Evolutionary conservation across 2,888 invertebrate species (phyloP).

Genomic region (Sisyra nigra): DNA sequence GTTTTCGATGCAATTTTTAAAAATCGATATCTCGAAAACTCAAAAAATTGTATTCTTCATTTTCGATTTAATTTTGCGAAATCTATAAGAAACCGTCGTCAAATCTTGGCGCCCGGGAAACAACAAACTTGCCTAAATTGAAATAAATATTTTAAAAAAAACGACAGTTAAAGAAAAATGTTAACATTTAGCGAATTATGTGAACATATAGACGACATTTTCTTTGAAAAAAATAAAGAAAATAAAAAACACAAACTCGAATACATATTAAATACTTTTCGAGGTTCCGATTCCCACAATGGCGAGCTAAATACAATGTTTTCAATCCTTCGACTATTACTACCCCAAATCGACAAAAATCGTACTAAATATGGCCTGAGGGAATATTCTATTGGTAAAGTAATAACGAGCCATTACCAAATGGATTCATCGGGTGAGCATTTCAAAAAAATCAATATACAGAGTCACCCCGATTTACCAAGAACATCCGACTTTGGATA

Average conservation of each 20-base stretch:
- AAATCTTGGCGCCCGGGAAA: too few relatives aligned
- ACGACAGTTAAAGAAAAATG: not conserved
- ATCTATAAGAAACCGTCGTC: too few relatives aligned
- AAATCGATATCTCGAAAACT: too few relatives aligned
- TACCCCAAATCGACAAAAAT: slow-evolving; percentile 59
- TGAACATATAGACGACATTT: not conserved
- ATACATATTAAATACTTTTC: not conserved
- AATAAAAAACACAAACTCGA: not conserved
- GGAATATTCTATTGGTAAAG: slow-evolving; percentile 52
- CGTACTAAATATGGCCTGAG: slow-evolving; percentile 72
- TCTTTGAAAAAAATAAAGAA: not conserved
- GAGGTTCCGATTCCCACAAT: not conserved
- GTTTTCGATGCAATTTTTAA: too few relatives aligned
- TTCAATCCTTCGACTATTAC: slow-evolving; percentile 2
- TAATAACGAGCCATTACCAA: slow-evolving; percentile 60
- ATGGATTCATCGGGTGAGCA: slow-evolving; percentile 47
- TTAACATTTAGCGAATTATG: not conserved
- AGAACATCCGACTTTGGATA: slow-evolving; percentile 63
- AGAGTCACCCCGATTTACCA: slow-evolving; percentile 20
- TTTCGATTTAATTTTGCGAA: too few relatives aligned
- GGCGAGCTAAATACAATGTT: not conserved
- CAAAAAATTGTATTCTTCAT: too few relatives aligned
- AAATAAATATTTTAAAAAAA: too few relatives aligned
- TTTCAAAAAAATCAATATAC: slow-evolving; percentile 32
- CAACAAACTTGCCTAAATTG: too few relatives aligned